phyloP scores from a whole-genome alignment of 2,797 vertebrate genomes.

The Sphaeramia orbicularis region DNA sequence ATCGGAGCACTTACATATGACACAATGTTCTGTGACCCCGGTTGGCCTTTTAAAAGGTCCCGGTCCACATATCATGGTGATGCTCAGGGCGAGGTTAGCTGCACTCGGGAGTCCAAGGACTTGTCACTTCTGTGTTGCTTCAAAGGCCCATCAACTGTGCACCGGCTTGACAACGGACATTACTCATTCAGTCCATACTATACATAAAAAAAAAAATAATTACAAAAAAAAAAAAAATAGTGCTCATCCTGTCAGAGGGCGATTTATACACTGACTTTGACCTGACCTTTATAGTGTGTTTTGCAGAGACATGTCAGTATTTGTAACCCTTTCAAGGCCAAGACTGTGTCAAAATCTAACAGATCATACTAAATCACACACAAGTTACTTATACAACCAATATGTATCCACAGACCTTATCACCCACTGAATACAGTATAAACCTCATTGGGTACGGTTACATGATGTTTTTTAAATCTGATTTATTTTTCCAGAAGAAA shows the following conservation, averaged over 20 bases:
- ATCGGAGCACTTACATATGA: constrained; percentile 10
- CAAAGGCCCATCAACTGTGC: constrained; percentile 9
- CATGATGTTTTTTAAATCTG: no score
- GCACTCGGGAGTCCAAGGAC: constrained; percentile 18
- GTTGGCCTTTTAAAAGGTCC: constrained; percentile 29
- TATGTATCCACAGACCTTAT: no score
- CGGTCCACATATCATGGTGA: neutral
- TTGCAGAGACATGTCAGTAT: no score
- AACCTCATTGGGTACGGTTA: no score
- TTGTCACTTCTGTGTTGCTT: constrained; percentile 35
- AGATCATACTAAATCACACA: no score
- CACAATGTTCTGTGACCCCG: constrained; percentile 32
- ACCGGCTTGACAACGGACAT: neutral
- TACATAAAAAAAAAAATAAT: no score
- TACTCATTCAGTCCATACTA: neutral
- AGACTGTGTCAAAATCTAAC: no score
- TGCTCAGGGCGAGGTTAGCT: constrained; percentile 29
- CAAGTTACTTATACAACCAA: no score
- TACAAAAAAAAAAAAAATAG: neutral
- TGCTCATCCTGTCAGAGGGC: neutral
- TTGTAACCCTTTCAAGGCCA: no score
- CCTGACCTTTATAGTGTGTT: constrained; percentile 16
- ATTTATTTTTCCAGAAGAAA: no score
- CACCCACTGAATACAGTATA: no score
- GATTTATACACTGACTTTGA: neutral